Conservation (phyloP, 1,140 invertebrate species). For the Rhopalosiphum padi region DNA sequence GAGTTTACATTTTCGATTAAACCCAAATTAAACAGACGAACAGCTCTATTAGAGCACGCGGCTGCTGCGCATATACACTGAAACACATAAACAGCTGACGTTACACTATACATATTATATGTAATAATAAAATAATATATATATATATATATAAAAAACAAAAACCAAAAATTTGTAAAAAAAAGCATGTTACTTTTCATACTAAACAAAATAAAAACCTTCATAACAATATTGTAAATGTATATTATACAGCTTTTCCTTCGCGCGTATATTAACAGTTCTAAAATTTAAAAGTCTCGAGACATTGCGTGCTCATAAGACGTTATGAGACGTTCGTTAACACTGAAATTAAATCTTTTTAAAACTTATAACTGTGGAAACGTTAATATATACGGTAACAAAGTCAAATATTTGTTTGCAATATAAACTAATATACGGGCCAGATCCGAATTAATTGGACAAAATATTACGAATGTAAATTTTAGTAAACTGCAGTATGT, state of each 20-base stretch:
- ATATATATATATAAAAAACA: background rate
- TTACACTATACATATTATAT: background rate
- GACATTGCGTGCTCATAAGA: background rate
- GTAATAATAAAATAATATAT: background rate
- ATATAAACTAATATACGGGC: background rate
- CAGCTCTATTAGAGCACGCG: conserved; percentile 44
- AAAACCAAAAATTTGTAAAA: background rate
- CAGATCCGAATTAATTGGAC: background rate
- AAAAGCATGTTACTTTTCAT: background rate
- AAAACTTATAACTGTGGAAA: background rate
- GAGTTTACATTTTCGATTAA: conserved; percentile 57
- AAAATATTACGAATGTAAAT: background rate
- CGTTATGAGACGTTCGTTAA: background rate
- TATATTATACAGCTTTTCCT: background rate
- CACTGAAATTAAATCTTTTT: background rate
- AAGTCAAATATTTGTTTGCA: background rate
- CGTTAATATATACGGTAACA: background rate
- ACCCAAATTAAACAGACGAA: conserved; percentile 54
- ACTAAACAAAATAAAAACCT: background rate
- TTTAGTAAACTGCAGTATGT: background rate
- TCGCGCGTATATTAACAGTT: background rate
- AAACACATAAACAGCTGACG: background rate
- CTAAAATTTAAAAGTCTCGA: background rate
- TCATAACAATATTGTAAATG: too few relatives aligned
- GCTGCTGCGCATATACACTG: background rate